Evolutionary conservation across 2,888 invertebrate genomes (phyloP), one percentile per base, ranked within the genome.

Genomic region (Plusia festucae): DNA sequence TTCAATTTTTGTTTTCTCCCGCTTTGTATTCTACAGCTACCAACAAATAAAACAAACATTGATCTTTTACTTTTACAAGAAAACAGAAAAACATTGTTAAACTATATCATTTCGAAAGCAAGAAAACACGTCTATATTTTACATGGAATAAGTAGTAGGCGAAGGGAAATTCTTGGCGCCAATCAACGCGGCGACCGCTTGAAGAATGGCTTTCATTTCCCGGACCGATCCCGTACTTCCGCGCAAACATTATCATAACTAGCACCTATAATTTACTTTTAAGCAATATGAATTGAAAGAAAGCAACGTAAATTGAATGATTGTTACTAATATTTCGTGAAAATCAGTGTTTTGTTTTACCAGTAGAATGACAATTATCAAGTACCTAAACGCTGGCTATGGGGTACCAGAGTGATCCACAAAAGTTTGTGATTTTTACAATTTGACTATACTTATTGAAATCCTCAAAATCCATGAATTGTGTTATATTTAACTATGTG

Each of bases 161-260:
- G 75, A 77, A 73, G 75, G 81, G 82, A 85, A 84, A 81, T 72
- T 80, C 75, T 69, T 82, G 85, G 84, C 88, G 85, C 88, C 91
- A 90, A 91, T 89, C 88, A 85, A 81, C 67, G 78, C 70, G 69
- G 79, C 78, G 65, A 61, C 74, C 84, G 85, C 70, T 83, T 89
- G 87, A 91, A 89, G 85, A 89, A 91, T 91, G 84, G 86, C 83
- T 80, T 82, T 87, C 85, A 91, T 93, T 94, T 93, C 92, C 92
- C 82, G 83, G 82, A 85, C 83, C 90, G 85, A 86, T 87, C 82
- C 82, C 82, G 78, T 82, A 83, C 86, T 90, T 93, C 91, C 90
- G 87, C 83, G 83, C 84, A 79, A 85, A 87, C 86, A 82, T 87
- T 90, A 82, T 87, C 85, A 83, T 88, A 88, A 88, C 84, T 87